These are phyloP conservation scores for Heteromormyrus szaboi DNA, from an alignment of 2,797 vertebrate species.

Conservation along the genomic window DNA sequence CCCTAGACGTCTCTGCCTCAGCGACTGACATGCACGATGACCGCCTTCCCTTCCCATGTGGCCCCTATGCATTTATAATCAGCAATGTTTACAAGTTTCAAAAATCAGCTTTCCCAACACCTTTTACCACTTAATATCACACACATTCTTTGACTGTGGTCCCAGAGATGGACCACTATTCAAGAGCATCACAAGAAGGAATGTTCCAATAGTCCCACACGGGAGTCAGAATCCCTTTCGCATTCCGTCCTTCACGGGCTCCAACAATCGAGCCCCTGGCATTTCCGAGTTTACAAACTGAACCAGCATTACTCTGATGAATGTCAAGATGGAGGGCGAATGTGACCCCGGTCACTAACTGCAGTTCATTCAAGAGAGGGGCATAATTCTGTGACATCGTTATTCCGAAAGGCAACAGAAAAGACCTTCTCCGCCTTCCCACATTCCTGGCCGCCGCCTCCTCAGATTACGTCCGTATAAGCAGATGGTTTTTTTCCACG, in stretches of 20 bases:
- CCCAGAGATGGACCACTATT: neutral
- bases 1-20: neutral
- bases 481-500: constrained; percentile 55
- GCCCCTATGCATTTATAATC: neutral
- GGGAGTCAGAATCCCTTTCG: neutral
- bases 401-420: constrained; percentile 34
- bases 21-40: neutral
- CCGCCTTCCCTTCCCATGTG: neutral
- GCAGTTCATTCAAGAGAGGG: constrained; percentile 40
- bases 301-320: constrained; percentile 33
- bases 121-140: neutral
- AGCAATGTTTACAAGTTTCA: neutral
- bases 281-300: constrained; percentile 42
- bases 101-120: neutral
- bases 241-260: neutral
- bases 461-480: constrained; percentile 44
- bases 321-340: constrained; percentile 33
- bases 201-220: neutral
- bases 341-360: constrained; percentile 42
- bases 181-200: neutral
- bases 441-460: constrained; percentile 56
- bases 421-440: constrained; percentile 57
- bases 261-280: constrained; percentile 21
- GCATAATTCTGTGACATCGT: constrained; percentile 40
- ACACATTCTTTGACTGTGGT: neutral